Conservation (phyloP, 2,888 invertebrate species). For the Agrochola lychnidis region DNA sequence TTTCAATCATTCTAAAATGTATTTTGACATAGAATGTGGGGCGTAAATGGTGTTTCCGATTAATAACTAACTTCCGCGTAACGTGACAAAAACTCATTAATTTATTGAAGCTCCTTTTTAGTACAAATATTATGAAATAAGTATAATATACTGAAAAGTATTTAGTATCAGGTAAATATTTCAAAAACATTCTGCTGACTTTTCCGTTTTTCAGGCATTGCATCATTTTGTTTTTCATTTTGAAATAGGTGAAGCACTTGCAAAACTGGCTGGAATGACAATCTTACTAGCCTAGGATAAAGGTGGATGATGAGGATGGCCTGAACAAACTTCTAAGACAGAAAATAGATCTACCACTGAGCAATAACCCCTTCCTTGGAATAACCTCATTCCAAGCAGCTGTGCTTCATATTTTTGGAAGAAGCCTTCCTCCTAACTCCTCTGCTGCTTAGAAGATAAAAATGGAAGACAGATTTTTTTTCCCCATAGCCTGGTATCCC, state of each 20-base stretch:
- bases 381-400: too few relatives aligned
- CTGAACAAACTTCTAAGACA: background rate
- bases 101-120: background rate
- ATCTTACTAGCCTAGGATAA: background rate
- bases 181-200: background rate
- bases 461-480: background rate
- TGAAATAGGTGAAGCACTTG: background rate
- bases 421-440: background rate
- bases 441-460: background rate
- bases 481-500: constrained; percentile 50
- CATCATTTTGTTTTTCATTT: background rate
- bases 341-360: background rate
- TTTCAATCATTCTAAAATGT: background rate
- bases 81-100: background rate
- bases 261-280: background rate
- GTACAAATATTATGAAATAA: background rate
- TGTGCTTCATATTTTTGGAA: background rate
- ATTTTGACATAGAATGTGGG: background rate
- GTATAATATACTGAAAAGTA: background rate
- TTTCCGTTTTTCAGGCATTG: too few relatives aligned
- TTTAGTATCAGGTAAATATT: background rate
- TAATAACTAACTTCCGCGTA: background rate
- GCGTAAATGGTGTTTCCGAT: background rate
- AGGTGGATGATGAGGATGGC: background rate
- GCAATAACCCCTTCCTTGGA: too few relatives aligned